Percentiles rank a stretch among this genome's conserved stretches.
Conservation (phyloP, 2,113 vertebrate species). For the Chauna torquata region DNA sequence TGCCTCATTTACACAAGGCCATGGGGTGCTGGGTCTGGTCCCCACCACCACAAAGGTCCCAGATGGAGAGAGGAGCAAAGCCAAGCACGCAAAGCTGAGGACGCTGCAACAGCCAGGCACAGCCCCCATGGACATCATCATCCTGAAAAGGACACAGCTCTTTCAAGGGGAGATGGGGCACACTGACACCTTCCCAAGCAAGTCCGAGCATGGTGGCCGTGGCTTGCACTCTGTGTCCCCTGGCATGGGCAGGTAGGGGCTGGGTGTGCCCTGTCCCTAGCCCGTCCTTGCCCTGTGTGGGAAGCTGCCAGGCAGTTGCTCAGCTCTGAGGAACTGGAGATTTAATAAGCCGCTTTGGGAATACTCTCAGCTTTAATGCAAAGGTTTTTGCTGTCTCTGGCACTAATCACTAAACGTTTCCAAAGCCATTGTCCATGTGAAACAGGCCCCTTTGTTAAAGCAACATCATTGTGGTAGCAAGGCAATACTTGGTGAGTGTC, state of each 20-base stretch:
- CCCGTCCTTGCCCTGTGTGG: accelerated
- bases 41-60: neutral
- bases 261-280: neutral
- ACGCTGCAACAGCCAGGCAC: neutral
- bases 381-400: neutral
- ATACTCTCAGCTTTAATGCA: neutral
- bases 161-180: accelerated
- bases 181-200: too few relatives aligned
- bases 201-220: accelerated
- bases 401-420: neutral
- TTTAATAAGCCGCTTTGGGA: neutral
- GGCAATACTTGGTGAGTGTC: accelerated
- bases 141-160: neutral
- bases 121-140: neutral
- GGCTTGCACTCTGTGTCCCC: too few relatives aligned
- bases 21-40: accelerated
- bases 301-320: neutral
- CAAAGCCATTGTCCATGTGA: neutral
- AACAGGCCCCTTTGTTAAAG: accelerated
- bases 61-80: accelerated
- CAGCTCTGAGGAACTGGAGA: neutral
- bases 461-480: neutral
- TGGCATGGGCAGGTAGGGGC: neutral
- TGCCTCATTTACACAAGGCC: neutral
- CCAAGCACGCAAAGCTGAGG: accelerated